phyloP scores from a whole-genome alignment of 1,140 invertebrate genomes.

The Trypoxylus dichotomus region DNA sequence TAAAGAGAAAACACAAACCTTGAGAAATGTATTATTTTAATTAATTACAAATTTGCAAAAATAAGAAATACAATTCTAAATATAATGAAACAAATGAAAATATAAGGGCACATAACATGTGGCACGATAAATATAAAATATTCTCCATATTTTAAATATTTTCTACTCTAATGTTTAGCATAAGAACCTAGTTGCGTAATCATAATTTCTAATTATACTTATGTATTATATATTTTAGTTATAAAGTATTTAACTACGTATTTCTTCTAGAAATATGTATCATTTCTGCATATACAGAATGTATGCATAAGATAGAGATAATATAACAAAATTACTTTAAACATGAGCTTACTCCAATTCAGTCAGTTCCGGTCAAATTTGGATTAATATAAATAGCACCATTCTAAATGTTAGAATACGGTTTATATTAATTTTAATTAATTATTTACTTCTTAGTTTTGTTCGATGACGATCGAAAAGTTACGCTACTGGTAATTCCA shows the following conservation, averaged over 20 bases:
- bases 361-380: not conserved
- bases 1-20: not conserved
- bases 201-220: no score
- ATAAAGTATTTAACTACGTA: no score
- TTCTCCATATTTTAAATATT: not conserved
- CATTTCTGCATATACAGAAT: not conserved
- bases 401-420: constrained; percentile 23
- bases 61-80: not conserved
- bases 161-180: not conserved
- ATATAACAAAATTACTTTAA: not conserved
- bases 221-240: no score
- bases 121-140: constrained; percentile 4
- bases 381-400: not conserved
- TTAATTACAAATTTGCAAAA: not conserved
- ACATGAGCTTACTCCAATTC: not conserved
- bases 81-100: not conserved
- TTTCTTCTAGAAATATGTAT: not conserved
- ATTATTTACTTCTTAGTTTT: not conserved
- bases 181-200: no score
- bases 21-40: not conserved
- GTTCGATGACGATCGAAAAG: not conserved
- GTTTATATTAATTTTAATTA: constrained; percentile 21
- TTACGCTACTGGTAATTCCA: not conserved
- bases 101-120: not conserved
- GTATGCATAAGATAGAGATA: not conserved